These are phyloP conservation scores for Enhydra lutris DNA, from an alignment of 2,113 vertebrate genomes.

Conservation along the genomic window DNA sequence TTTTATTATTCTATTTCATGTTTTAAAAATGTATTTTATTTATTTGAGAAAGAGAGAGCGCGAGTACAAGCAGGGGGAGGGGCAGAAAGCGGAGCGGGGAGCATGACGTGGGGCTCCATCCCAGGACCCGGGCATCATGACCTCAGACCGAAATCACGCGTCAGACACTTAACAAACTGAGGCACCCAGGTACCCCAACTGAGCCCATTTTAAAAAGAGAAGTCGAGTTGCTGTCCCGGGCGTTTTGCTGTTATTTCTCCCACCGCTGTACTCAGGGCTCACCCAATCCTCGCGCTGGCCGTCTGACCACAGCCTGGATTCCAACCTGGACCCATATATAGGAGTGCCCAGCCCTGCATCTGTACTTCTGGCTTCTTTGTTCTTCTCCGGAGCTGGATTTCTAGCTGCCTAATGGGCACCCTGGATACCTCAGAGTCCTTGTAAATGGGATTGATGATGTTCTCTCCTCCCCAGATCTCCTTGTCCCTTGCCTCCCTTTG, in stretches of 20 bases:
- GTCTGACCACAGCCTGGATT: neutral
- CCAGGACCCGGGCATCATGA: neutral
- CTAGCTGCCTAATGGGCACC: neutral
- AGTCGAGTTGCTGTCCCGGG: neutral
- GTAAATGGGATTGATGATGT: neutral
- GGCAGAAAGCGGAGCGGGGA: neutral
- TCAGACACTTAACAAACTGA: neutral
- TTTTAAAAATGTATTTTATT: neutral
- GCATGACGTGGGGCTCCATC: neutral
- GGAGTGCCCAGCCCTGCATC: neutral
- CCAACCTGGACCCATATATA: neutral
- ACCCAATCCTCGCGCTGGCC: no score
- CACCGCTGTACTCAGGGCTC: neutral
- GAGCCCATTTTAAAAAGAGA: neutral
- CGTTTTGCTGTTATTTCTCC: neutral
- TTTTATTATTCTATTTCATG: neutral
- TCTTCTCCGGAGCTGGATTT: neutral
- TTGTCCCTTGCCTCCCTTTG: neutral
- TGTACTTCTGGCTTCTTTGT: neutral
- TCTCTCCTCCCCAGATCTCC: neutral
- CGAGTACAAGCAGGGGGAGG: neutral
- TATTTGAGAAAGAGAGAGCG: neutral
- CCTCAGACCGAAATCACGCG: neutral
- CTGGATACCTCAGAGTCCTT: neutral
- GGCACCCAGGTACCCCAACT: neutral